Evolutionary conservation across 2,888 invertebrate genomes (phyloP), one percentile per base, ranked within the genome.

Genomic region (Mesodorylaimus sp.): DNA sequence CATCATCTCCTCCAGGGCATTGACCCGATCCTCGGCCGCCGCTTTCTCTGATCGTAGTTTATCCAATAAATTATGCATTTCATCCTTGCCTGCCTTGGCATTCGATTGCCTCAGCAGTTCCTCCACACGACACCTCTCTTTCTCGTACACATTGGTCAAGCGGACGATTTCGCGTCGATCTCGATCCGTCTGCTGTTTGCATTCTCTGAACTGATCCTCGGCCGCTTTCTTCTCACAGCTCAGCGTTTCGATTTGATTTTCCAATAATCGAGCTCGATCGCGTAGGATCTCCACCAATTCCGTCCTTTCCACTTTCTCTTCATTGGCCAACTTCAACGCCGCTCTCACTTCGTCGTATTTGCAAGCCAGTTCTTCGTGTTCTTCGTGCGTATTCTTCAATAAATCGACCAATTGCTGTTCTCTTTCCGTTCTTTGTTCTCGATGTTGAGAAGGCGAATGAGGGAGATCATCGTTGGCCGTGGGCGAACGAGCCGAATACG

Each of bases 391-490:
- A 66, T 78, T 78, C 73, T 86, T 85, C 7, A 88, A 73, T 47
- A 88, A 74, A 60, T 83, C 83, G 27, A 86, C 75, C 41, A 89
- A 71, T 66, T 85, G 83, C 59, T 59, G 56, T 52, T 69, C 68
- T 44, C 65, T 59, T 48, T 66, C 66, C 1, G 66, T 45, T 23
- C 44, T 19, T 36, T 50, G 24, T n/a, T 19, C 13, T 10, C 16
- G 28, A 41, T 21, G 10, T n/a, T 41, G 16, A 25, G 19, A 3
- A 21, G 39, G 82, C 80, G n/a, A n/a, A n/a, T n/a, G n/a, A n/a
- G n/a, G n/a, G n/a, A n/a, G n/a, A n/a, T n/a, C n/a, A n/a, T n/a
- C n/a, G n/a, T n/a, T n/a, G n/a, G n/a, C n/a, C n/a, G n/a, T n/a
- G n/a, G n/a, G n/a, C n/a, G n/a, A n/a, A n/a, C n/a, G n/a, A n/a